phyloP scores from a whole-genome alignment of 2,888 invertebrate species.

The Atethmia centrago region DNA sequence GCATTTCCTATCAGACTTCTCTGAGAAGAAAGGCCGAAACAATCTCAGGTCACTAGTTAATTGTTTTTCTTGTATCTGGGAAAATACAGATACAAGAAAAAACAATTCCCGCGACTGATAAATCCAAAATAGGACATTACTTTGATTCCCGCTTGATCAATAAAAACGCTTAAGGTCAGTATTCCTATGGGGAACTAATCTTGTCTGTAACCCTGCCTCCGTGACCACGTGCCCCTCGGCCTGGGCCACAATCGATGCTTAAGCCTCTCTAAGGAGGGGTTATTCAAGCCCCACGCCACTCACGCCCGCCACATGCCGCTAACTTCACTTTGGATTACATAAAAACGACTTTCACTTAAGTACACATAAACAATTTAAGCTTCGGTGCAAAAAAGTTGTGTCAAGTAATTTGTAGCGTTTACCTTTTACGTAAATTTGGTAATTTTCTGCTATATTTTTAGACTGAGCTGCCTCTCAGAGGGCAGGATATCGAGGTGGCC shows the following conservation, averaged over 20 bases:
- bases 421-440: conserved; percentile 42
- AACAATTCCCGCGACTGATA: neutral
- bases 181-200: conserved; percentile 48
- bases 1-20: too few relatives aligned
- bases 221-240: conserved; percentile 9
- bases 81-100: neutral
- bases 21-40: too few relatives aligned
- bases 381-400: conserved; percentile 54
- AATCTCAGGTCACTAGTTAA: too few relatives aligned
- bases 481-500: neutral
- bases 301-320: conserved; percentile 42
- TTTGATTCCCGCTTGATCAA: conserved; percentile 39
- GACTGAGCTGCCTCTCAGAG: conserved; percentile 1
- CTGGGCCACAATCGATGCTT: conserved; percentile 55
- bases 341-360: conserved; percentile 61
- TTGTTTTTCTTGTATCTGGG: too few relatives aligned
- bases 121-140: conserved; percentile 9
- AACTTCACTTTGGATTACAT: conserved; percentile 59
- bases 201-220: conserved; percentile 26
- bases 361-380: conserved; percentile 60
- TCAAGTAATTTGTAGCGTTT: conserved; percentile 57
- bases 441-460: conserved; percentile 39
- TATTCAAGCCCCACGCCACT: conserved; percentile 55
- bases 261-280: conserved; percentile 63
- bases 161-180: conserved; percentile 45